These are phyloP conservation scores for Menidia menidia DNA, from an alignment of 2,797 vertebrate species.

Conservation along the genomic window DNA sequence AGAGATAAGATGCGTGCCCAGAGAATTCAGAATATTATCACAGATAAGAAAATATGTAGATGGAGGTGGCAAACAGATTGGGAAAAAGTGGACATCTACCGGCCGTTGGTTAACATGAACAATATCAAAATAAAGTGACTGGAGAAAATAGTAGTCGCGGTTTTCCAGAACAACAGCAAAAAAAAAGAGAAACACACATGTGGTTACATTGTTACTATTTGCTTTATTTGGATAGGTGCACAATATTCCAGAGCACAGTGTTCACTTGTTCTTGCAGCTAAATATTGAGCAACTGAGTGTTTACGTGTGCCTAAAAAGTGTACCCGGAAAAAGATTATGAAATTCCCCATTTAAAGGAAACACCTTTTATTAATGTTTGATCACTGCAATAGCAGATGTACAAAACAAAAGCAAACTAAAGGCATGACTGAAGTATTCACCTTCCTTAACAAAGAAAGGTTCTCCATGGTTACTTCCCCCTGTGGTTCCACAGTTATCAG, in stretches of 20 bases:
- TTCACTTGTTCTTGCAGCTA: not conserved
- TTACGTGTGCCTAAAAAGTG: slow-evolving; percentile 2
- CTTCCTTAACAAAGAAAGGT: not conserved
- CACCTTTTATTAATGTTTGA: not conserved
- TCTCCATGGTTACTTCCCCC: not conserved
- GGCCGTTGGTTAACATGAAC: slow-evolving; percentile 32
- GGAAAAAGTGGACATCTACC: slow-evolving; percentile 23
- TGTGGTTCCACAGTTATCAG: slow-evolving; percentile 1
- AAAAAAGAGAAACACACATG: not conserved
- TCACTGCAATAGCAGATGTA: not conserved
- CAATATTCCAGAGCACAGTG: slow-evolving; percentile 5
- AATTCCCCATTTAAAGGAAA: not conserved
- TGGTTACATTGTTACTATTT: not conserved
- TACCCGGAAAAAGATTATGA: not conserved
- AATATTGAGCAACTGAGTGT: slow-evolving; percentile 14
- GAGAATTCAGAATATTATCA: slow-evolving; percentile 59
- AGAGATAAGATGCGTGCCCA: slow-evolving; percentile 59
- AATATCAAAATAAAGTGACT: not conserved
- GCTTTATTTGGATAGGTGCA: slow-evolving; percentile 1
- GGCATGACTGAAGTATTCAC: not conserved
- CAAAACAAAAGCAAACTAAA: not conserved
- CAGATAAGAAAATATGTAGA: slow-evolving; percentile 47
- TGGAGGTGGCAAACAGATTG: slow-evolving; percentile 38
- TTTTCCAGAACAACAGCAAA: not conserved
- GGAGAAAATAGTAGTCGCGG: not conserved